Evolutionary conservation across 2,113 vertebrate species (phyloP), one percentile per base, ranked within the genome.

Genomic region (Podarcis raffonei): DNA sequence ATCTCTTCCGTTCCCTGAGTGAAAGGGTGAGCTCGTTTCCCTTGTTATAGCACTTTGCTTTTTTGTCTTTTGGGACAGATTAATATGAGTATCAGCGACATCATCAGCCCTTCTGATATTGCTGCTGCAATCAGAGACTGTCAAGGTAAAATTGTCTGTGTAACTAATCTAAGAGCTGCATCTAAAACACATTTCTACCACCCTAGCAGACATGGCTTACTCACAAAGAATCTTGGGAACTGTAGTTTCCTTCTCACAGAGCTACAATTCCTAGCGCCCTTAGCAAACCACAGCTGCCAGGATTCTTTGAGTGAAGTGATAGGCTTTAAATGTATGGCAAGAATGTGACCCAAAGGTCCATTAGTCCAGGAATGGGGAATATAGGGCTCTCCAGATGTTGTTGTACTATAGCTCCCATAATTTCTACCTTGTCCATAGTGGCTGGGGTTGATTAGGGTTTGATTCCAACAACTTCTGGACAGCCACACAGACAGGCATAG

Each of bases 101-200:
- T 99, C 87, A 98, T 99, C 69, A 98, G 97, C 32, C 97, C 98
- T 90, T 97, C 98, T 2, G 99, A 98, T 94, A 98, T 99, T 30
- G 97, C 98, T 30, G 98, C 98, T 57, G 99, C 98, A 87, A 92
- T 99, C 93, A 98, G 98, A 95, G 98, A 99, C 95, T 99, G 98
- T 97, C 98, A 98, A 99, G 99, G 99, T 99, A 96, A 96, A 87
- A 32, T 77, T 23, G 89, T 80, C 25, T n/a, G 30, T 30, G 11
- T 32, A 35, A 53, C 20, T 71, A 48, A 83, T 42, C 18, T 22
- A 69, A 42, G 66, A 5, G 15, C 15, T 71, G 68, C 20, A 8
- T 69, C 2, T 69, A 20, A 62, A 62, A 20, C 13, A 62, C 59
- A 5, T 62, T 62, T 5, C 5, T 62, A 62, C 59, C 18, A 62